Base-by-base conservation (phyloP, 92 coral and sea anemone species). In the Epizoanthus ramosus region DNA sequence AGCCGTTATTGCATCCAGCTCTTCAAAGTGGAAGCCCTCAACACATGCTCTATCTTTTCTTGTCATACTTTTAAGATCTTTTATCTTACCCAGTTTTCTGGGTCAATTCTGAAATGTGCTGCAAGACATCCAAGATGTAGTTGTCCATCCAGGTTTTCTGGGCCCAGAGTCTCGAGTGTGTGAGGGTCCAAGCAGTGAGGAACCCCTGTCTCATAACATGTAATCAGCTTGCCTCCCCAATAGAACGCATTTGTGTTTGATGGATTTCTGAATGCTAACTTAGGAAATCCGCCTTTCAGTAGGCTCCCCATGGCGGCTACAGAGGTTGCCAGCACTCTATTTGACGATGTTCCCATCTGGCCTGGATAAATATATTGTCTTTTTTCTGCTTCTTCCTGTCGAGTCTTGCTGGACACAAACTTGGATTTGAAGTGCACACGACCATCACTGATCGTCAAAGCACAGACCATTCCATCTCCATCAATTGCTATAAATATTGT, bases 381-480 rank as follows among this genome's bases (percentile, higher is more conserved):
- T 41, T 89, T 65, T 22, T 74, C 83, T 8, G 59, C 59, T 81
- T 93, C 97, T 61, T 88, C 91, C 18, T 57, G 86, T 16, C 95
- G 79, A 71, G 91, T 94, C 74, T 89, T 68, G 70, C 92, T 87
- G 45, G 77, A 82, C 52, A 93, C 93, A 88, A 93, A 93, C 73
- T 89, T 93, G 59, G 97, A 93, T 84, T 73, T 89, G 80, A 93
- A 93, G 50, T 91, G 97, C 14, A 86, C 97, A 8, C 77, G 75
- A 9, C 97, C 97, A 86, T 93, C 86, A 71, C 84, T 88, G 68
- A 93, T 91, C 9, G 97, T 88, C 57, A 93, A 23, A 3, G 97
- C 97, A 89, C 97, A 93, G 17, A 93, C 89, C 97, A 93, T 93
- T 31, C 97, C 97, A 88, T 93, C 97, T 5, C 97, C 97, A 84